Base-by-base conservation (phyloP, 2,113 vertebrate species). In the Monarcha castaneiventris region DNA sequence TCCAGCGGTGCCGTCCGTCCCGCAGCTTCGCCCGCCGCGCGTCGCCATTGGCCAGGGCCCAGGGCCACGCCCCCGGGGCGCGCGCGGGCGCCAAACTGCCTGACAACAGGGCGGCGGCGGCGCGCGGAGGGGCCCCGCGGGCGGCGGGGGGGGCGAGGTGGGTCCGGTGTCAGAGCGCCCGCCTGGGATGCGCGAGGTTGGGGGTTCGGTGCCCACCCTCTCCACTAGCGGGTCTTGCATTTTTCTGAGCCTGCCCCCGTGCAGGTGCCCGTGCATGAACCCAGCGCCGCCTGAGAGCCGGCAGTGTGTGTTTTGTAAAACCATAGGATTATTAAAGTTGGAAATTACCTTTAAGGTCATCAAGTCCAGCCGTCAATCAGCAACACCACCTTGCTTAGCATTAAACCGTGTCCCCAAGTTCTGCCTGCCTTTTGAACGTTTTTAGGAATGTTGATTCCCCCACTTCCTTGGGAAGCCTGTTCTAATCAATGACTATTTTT, bases 151-250 rank as follows among this genome's bases (percentile, higher is more conserved):
- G 6, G 14, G 14, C 2, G n/a, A 4, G 17, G 20, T 4, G 5
- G 43, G 11, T 4, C 11, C 8, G 7, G 9, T 5, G 33, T 3
- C 32, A 0, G 10, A 10, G 72, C 0, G 32, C 7, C 14, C 6
- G 30, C 10, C 15, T 4, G 6, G 7, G 7, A 0, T 7, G 44
- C 1, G 20, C 1, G 20, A 3, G 13, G 23, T 1, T 0, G 5
- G 0, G 17, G 17, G 26, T 3, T 30, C 29, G 4, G 8, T 26
- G 5, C 19, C 7, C 1, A 16, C 6, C 0, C 8, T 6, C 7
- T 9, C 7, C 9, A 1, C 0, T 1, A 4, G 10, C 0, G 3
- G 26, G 3, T 2, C 5, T 3, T 9, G 14, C 1, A 1, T 1
- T 10, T 9, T 7, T 1, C 18, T 7, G 25, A 48, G 43, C 30